These are phyloP conservation scores for Subacronicta megacephala DNA, from an alignment of 2,888 invertebrate species.

Conservation along the genomic window DNA sequence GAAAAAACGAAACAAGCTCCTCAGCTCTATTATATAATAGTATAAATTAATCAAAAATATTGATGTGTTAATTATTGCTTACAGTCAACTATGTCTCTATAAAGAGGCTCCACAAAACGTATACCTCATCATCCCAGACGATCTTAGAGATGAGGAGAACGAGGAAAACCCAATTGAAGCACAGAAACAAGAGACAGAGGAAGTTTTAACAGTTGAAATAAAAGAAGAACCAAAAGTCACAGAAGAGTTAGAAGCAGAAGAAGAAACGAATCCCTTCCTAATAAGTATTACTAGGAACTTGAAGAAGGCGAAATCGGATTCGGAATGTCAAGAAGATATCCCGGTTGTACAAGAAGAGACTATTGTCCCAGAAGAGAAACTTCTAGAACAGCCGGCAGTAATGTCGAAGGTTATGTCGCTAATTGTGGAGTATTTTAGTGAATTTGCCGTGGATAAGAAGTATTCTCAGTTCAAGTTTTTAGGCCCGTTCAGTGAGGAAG, in stretches of 20 bases:
- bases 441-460: slow-evolving; percentile 55
- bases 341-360: background rate
- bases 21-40: too few species aligned
- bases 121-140: slow-evolving; percentile 71
- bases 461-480: slow-evolving; percentile 71
- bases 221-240: slow-evolving; percentile 11
- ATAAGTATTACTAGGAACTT: slow-evolving; percentile 63
- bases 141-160: slow-evolving; percentile 55
- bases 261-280: slow-evolving; percentile 66
- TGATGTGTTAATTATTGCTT: slow-evolving; percentile 24
- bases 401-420: slow-evolving; percentile 37
- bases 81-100: slow-evolving; percentile 69
- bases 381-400: background rate
- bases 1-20: too few species aligned
- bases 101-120: slow-evolving; percentile 70
- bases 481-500: slow-evolving; percentile 64
- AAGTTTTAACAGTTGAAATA: slow-evolving; percentile 20
- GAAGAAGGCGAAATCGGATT: slow-evolving; percentile 38
- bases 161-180: background rate
- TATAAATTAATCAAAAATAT: too few species aligned
- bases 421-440: slow-evolving; percentile 65
- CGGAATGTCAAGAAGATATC: slow-evolving; percentile 21
- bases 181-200: slow-evolving; percentile 19
- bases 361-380: background rate
- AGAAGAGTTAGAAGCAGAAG: slow-evolving; percentile 49